Evolutionary conservation across 2,797 vertebrate genomes (phyloP).

Genomic region (Buceros bicornis): DNA sequence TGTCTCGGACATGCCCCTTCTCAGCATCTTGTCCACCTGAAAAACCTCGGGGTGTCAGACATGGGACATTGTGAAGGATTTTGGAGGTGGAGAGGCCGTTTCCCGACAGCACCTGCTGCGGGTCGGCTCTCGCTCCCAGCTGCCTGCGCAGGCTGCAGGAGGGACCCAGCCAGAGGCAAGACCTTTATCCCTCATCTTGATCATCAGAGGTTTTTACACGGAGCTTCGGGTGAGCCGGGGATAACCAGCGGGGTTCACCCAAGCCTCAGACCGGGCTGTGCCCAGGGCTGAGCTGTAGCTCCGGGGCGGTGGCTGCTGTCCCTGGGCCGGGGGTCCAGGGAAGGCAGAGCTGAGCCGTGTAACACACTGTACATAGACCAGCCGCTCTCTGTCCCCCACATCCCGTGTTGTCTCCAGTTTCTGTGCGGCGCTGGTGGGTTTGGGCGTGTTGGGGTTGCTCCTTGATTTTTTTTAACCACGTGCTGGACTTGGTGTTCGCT

Average conservation of each 20-base stretch:
- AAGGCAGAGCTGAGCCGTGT: background rate
- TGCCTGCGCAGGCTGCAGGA: background rate
- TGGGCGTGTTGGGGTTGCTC: background rate
- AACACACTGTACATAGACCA: rapidly evolving
- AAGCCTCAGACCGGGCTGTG: rapidly evolving
- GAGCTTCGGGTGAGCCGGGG: background rate
- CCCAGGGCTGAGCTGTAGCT: background rate
- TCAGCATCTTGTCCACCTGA: background rate
- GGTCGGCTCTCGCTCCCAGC: background rate
- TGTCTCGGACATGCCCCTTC: background rate
- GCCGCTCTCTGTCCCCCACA: rapidly evolving
- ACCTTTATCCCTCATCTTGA: background rate
- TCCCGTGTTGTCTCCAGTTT: rapidly evolving
- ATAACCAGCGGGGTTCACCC: background rate
- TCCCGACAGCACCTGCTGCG: background rate
- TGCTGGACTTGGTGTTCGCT: background rate
- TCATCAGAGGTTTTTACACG: rapidly evolving
- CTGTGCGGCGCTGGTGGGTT: background rate
- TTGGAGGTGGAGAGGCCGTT: background rate
- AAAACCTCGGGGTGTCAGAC: background rate
- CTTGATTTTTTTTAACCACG: background rate
- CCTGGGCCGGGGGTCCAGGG: background rate
- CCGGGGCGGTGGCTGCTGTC: too few relatives aligned
- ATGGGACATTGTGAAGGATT: background rate
- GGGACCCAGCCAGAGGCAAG: background rate